phyloP scores from a whole-genome alignment of 2,113 vertebrate genomes.

The Rhinoptilus africanus region DNA sequence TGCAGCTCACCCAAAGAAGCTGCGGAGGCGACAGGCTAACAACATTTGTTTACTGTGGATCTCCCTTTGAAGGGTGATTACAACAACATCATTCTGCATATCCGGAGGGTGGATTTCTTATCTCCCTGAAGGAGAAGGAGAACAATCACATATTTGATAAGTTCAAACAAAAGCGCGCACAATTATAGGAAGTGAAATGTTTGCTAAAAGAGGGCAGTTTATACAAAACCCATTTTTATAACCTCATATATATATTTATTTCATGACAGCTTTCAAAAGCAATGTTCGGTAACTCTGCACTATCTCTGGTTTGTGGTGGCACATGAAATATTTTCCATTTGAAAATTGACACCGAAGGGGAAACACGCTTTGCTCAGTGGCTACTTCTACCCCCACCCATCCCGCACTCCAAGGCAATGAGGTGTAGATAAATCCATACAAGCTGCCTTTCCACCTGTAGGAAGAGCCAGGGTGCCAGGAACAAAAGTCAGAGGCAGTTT shows the following conservation, averaged over 20 bases:
- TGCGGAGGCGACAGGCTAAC: background rate
- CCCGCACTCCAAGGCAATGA: accelerated
- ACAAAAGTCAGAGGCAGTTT: background rate
- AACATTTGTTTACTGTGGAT: constrained; percentile 49
- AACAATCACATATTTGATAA: constrained; percentile 60
- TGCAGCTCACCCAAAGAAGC: background rate
- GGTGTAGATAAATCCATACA: background rate
- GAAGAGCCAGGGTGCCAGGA: background rate
- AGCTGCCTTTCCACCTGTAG: background rate
- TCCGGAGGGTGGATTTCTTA: constrained; percentile 63
- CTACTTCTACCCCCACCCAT: background rate
- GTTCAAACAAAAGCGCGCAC: constrained; percentile 63
- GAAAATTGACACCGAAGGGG: background rate
- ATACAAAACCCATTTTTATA: constrained; percentile 64
- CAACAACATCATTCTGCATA: constrained; percentile 56
- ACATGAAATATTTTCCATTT: background rate
- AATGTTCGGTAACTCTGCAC: background rate
- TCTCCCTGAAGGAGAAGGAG: constrained; percentile 51
- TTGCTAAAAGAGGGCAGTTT: constrained; percentile 52
- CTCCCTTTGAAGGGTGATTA: constrained; percentile 59
- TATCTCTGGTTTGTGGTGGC: background rate
- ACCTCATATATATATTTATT: constrained; percentile 30
- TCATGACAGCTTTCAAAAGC: background rate
- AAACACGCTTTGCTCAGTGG: background rate
- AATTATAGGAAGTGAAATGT: constrained; percentile 63